Evolutionary conservation across 2,113 vertebrate species (phyloP).

Genomic region (Gadus chalcogrammus): DNA sequence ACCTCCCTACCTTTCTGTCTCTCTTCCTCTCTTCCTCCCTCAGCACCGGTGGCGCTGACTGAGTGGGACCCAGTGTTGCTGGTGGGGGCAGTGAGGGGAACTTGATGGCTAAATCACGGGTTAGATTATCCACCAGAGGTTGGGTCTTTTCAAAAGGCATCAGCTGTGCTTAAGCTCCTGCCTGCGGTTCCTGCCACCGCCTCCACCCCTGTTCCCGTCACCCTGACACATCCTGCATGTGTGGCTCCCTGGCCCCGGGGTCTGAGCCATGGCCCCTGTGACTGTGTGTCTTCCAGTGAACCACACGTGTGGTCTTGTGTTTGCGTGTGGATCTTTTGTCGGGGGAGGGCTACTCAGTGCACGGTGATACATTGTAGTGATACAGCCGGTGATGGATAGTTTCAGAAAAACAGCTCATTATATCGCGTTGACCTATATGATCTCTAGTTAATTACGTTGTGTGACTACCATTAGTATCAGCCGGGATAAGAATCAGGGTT

Average conservation of each 20-base stretch:
- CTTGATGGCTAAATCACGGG: constrained; percentile 45
- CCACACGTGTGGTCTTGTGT: no score
- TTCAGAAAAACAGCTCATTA: no score
- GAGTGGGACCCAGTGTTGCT: constrained; percentile 21
- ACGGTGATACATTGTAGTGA: no score
- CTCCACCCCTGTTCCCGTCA: constrained; percentile 9
- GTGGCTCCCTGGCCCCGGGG: constrained; percentile 43
- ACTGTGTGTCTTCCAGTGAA: no score
- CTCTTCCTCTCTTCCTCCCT: constrained; percentile 11
- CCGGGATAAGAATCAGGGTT: no score
- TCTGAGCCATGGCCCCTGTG: constrained; percentile 10
- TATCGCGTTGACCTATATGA: no score
- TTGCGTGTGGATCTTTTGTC: no score
- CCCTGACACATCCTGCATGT: constrained; percentile 29
- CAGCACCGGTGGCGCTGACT: constrained; percentile 28
- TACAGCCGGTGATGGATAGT: no score
- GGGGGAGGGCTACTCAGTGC: no score
- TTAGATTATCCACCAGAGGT: constrained; percentile 48
- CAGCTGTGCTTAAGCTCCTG: no score
- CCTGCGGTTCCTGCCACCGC: constrained; percentile 1
- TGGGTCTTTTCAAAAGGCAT: constrained; percentile 40
- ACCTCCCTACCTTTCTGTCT: neutral
- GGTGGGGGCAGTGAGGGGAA: constrained; percentile 28
- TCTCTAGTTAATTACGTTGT: no score
- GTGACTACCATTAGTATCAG: no score